Percentiles rank a stretch among this genome's conserved stretches.
phyloP scores from a whole-genome alignment of 2,797 vertebrate genomes.

The Onychomys leucogaster region DNA sequence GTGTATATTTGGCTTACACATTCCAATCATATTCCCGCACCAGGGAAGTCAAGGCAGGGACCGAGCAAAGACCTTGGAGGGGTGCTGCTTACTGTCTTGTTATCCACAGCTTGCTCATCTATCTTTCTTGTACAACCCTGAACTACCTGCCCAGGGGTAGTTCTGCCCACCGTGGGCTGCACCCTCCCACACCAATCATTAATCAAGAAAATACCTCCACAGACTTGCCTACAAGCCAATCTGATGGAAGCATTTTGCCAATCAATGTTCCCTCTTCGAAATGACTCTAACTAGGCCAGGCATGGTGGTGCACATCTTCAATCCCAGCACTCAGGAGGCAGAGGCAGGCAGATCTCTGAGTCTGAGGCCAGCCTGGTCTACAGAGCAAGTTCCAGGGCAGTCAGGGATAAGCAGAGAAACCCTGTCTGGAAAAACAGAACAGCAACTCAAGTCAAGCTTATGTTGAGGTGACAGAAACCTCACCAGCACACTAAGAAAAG shows the following conservation, averaged over 20 bases:
- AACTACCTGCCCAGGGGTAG: background rate
- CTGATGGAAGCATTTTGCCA: background rate
- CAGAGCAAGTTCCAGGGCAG: background rate
- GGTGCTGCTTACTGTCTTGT: background rate
- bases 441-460: background rate
- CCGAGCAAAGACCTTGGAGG: no score
- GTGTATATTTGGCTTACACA: background rate
- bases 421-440: background rate
- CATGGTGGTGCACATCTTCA: background rate
- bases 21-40: background rate
- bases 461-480: background rate
- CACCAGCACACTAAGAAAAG: background rate
- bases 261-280: background rate
- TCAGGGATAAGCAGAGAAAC: background rate
- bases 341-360: background rate
- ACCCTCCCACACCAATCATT: background rate
- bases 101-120: background rate
- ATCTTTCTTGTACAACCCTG: background rate
- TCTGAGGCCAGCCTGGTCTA: background rate
- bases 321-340: no score
- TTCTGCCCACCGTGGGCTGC: background rate
- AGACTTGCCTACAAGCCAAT: background rate
- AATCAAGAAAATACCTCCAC: background rate
- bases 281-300: background rate
- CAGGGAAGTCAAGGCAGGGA: background rate